phyloP scores from a whole-genome alignment of 2,888 invertebrate species.

The Horisme vitalbata region DNA sequence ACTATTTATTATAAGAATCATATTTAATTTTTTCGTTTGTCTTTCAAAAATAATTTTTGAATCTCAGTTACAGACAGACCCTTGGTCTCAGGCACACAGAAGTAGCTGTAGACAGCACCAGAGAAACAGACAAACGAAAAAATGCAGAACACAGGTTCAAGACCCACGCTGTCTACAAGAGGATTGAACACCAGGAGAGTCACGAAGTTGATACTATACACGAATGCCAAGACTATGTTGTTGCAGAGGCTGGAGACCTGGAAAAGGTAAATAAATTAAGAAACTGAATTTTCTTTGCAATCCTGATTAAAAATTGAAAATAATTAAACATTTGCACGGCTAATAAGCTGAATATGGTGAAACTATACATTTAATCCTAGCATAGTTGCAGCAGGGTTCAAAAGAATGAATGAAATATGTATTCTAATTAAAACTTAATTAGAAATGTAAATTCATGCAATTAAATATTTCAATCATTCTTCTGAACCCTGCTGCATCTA shows the following conservation, averaged over 20 bases:
- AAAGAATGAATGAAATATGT: too few relatives aligned
- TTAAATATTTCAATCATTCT: too few relatives aligned
- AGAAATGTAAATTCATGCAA: too few relatives aligned
- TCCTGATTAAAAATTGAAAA: too few relatives aligned
- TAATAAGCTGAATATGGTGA: too few relatives aligned
- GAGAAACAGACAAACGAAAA: constrained; percentile 58
- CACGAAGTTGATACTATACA: constrained; percentile 58
- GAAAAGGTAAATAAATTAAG: neutral
- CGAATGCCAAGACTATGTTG: constrained; percentile 47
- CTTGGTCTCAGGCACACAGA: constrained; percentile 68
- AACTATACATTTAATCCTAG: too few relatives aligned
- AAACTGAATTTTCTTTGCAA: too few relatives aligned
- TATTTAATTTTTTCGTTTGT: constrained; percentile 24
- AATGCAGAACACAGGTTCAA: constrained; percentile 61
- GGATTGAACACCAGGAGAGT: constrained; percentile 61
- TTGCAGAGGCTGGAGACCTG: constrained; percentile 61
- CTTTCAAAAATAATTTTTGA: constrained; percentile 50
- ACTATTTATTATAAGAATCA: too few relatives aligned
- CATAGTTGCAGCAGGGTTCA: too few relatives aligned
- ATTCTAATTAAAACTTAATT: too few relatives aligned
- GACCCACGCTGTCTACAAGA: constrained; percentile 51
- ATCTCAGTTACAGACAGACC: constrained; percentile 61
- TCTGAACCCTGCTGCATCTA: too few relatives aligned
- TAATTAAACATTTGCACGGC: too few relatives aligned
- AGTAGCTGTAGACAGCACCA: constrained; percentile 52